Base-by-base conservation (phyloP, 2,797 vertebrate genomes). In the Sciurus vulgaris region DNA sequence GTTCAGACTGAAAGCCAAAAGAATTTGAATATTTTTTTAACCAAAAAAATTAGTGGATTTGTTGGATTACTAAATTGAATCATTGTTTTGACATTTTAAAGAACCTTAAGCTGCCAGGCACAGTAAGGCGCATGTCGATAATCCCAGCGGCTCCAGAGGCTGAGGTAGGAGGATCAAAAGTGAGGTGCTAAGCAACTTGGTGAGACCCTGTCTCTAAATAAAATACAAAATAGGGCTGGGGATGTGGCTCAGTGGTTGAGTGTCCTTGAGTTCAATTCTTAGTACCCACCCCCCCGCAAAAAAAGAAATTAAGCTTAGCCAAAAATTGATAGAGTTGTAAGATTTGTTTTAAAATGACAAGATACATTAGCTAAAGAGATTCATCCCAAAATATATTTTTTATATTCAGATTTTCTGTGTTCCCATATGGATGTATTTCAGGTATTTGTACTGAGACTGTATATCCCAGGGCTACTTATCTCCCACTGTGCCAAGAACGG, bases 331-430 rank as follows among this genome's bases (percentile, higher is more conserved):
- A 56, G 49, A 22, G 33, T 61, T 61, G 8, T 61, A 87, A 61
- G 11, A 67, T 33, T 87, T 94, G 14, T 70, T 95, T 96, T 79
- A 70, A 93, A 96, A 95, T 79, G 18, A 86, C 51, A 95, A 94
- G 93, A 93, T 49, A 49, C 22, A 77, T 92, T 93, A 59, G 13
- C 35, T 87, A 59, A 94, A 94, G 28, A 92, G 49, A 82, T 86
- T 88, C n/a, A 85, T 59, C 8, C 65, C 56, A 35, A 96, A 88
- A 91, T 84, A 95, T 88, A 74, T 93, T n/a, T 83, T 89, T 69
- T 86, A 12, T 86, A 63, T 24, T 93, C 63, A 91, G 47, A 86
- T 89, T 67, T 89, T 86, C 24, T 85, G 12, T 86, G 72, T 61
- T 91, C 74, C 30, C 89, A 84, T 38, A 59, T 5, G 88, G 26